Conservation (phyloP, 2,888 invertebrate species). For the Mythimna vitellina region DNA sequence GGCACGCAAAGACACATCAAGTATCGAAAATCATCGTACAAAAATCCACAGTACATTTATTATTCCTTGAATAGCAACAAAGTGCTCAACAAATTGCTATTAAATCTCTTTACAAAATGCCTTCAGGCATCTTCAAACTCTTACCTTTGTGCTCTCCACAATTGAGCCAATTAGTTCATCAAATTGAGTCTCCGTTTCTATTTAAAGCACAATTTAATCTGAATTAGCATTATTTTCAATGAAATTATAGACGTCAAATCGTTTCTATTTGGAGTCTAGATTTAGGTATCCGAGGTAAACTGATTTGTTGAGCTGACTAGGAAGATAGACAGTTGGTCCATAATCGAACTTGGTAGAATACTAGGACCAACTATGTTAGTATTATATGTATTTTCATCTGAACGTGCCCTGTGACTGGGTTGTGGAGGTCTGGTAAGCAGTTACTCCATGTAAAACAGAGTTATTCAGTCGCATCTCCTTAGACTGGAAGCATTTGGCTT, state of each 20-base stretch:
- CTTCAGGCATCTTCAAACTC: neutral
- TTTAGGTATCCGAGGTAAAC: too few species aligned
- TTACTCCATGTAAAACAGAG: too few species aligned
- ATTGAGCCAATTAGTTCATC: slow-evolving; percentile 19
- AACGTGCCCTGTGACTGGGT: too few species aligned
- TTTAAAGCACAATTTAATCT: neutral
- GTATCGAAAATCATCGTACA: too few species aligned
- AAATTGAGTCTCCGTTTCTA: slow-evolving; percentile 6
- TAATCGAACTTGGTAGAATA: neutral
- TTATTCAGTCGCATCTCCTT: too few species aligned
- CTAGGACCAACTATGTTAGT: too few species aligned
- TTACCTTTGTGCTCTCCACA: slow-evolving; percentile 8
- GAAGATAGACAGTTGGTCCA: neutral
- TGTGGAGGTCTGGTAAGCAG: too few species aligned
- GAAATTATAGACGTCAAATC: neutral
- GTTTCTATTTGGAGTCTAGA: neutral
- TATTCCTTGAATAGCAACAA: neutral
- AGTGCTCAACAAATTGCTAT: neutral
- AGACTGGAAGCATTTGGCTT: too few species aligned
- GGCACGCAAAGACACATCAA: too few species aligned
- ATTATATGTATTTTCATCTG: too few species aligned
- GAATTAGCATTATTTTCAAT: neutral
- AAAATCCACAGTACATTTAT: neutral
- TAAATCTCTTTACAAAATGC: neutral
- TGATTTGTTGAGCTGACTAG: neutral